phyloP scores from a whole-genome alignment of 2,888 invertebrate genomes.

The Patella pellucida region DNA sequence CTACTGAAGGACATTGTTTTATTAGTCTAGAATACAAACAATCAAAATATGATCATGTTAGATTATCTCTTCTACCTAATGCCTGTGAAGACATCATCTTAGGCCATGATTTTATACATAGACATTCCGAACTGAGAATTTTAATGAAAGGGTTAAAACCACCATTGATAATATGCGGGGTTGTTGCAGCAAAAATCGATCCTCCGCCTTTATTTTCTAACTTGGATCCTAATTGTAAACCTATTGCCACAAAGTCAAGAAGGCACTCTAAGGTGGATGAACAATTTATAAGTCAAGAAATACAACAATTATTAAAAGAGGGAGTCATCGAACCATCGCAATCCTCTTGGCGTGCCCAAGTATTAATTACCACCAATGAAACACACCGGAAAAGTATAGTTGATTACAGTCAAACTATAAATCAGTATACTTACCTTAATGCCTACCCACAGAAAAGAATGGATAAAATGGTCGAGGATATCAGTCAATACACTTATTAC shows the following conservation, averaged over 20 bases:
- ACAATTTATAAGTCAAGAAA: not conserved
- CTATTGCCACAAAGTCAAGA: conserved; percentile 1
- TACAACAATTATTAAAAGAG: not conserved
- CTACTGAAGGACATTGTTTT: not conserved
- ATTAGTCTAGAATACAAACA: not conserved
- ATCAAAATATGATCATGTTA: not conserved
- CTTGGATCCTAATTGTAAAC: not conserved
- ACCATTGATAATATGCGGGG: not conserved
- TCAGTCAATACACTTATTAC: not conserved
- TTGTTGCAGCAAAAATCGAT: not conserved
- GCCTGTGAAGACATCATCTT: not conserved
- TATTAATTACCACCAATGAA: not conserved
- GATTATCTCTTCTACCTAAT: not conserved
- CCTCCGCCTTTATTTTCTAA: not conserved
- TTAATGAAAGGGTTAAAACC: not conserved
- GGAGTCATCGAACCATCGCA: not conserved
- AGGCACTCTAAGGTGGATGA: not conserved
- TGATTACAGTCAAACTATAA: conserved; percentile 12
- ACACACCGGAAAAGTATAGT: not conserved
- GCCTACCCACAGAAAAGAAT: conserved; percentile 12
- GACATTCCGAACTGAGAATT: not conserved
- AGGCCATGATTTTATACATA: not conserved
- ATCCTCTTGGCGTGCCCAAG: not conserved
- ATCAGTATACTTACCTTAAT: conserved; percentile 12
- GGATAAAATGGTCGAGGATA: conserved; percentile 3